Evolutionary conservation across 2,888 invertebrate genomes (phyloP), one percentile per base, ranked within the genome.

Genomic region (Gari tellinella): DNA sequence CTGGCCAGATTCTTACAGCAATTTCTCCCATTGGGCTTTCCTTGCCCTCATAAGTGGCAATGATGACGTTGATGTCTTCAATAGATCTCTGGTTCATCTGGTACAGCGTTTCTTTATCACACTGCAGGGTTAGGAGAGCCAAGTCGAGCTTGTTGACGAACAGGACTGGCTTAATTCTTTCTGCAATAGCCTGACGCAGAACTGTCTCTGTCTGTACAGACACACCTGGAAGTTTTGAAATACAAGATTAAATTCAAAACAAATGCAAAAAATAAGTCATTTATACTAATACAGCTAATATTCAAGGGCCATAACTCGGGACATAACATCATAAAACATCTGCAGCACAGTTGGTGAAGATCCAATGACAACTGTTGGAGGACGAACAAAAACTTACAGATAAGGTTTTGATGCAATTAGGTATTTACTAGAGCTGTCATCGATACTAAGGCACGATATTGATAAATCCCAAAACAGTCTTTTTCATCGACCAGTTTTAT

Each of bases 131-230:
- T 43, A 99, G 94, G 72, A 99, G 94, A 85, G 99, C 99, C 87
- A 99, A 96, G 94, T 99, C 99, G 99, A 99, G 99, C 94, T 99
- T 99, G 96, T 99, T 99, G 99, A 99, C 99, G 96, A 99, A 99
- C 89, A 99, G 94, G 86, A 99, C 97, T 66, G 99, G 99, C 95
- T 99, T 99, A 91, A 99, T 99, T 91, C 99, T 96, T 94, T 99
- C 99, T 79, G 98, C 98, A 91, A 99, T 99, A 79, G 99, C 99
- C 93, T 99, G 99, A 94, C 99, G 97, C 89, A 99, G 94, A 72
- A 99, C 99, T 90, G 99, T 99, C 94, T 99, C 99, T 41, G 99
- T 99, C 94, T 99, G 99, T 87, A 99, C 99, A 92, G 99, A 99
- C 83, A 99, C 99, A 94, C 99, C 99, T 97, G 87, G 5, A 91